A percentile compares a stretch with the other conserved stretches of the same genome.
These are phyloP conservation scores for Drosophila longiperda DNA, from an alignment of 2,888 invertebrate genomes.

Conservation along the genomic window DNA sequence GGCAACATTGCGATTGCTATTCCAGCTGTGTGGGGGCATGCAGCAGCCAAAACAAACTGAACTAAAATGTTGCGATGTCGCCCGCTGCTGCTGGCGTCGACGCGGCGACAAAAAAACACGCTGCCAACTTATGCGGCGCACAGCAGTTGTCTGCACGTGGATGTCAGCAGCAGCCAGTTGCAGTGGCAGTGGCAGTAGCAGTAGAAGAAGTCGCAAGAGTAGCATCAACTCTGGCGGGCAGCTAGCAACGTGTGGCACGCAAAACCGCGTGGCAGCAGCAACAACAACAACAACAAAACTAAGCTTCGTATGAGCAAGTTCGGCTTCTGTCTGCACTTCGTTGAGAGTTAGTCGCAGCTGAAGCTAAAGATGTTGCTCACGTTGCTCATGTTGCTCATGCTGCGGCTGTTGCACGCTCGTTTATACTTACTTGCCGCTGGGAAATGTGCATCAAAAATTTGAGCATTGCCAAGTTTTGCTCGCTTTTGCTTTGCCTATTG, in stretches of 20 bases:
- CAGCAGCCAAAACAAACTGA: neutral
- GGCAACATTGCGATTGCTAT: conserved; percentile 38
- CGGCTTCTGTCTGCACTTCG: conserved; percentile 62
- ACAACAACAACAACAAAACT: conserved; percentile 33
- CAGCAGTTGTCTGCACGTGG: conserved; percentile 67
- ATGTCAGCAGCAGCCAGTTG: conserved; percentile 24
- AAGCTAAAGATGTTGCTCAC: conserved; percentile 57
- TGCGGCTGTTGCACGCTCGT: conserved; percentile 16
- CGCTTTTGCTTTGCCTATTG: conserved; percentile 1
- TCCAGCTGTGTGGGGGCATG: conserved; percentile 15
- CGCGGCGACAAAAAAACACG: conserved; percentile 78
- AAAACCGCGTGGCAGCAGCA: conserved; percentile 55
- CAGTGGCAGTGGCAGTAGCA: conserved; percentile 11
- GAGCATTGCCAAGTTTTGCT: conserved; percentile 3
- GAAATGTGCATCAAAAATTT: conserved; percentile 48
- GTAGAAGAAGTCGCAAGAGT: conserved; percentile 34
- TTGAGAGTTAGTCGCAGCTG: conserved; percentile 14
- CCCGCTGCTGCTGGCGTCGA: conserved; percentile 75
- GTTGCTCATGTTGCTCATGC: conserved; percentile 27
- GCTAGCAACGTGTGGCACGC: conserved; percentile 64
- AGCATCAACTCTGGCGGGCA: conserved; percentile 44
- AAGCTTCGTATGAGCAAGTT: conserved; percentile 51
- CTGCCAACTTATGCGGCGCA: conserved; percentile 79
- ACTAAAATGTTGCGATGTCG: conserved; percentile 54
- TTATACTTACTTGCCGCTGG: conserved; percentile 46